Base-by-base conservation (phyloP, 1,140 invertebrate species). In the Apis mellifera region DNA sequence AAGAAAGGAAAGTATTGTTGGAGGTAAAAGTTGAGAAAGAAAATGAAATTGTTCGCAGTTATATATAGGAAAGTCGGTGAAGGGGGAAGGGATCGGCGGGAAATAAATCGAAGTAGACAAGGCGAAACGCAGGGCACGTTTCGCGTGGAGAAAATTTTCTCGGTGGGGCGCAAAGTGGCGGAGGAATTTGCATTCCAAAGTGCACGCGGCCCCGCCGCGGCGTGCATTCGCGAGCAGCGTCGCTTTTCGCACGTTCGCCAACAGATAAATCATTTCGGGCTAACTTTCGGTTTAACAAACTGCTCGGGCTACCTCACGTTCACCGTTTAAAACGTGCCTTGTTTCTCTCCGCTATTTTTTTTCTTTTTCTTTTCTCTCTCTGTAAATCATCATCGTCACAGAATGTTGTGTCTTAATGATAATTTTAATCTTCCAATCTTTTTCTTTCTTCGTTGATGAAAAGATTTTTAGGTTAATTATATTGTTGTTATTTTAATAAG, bases 141-240 rank as follows among this genome's bases (percentile, higher is more conserved):
- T 19, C 1, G 54, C 60, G 17, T 52, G 59, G 13, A 55, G 78
- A 80, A 80, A 80, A 80, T 72, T 65, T 74, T 23, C 70, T 65
- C 78, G 70, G 21, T n/a, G 21, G 26, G 26, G 59, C 26, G 50
- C 69, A 26, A 74, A 65, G 70, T 73, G 70, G 21, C 32, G 17
- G 9, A 9, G n/a, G 54, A 73, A 80, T 80, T 80, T 80, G 78
- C 78, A 80, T 80, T 80, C 60, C 78, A 55, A 80, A 80, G 78
- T 73, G 60, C 73, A 23, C 26, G 9, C 32, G 19, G 32, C 9
- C 42, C n/a, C 5, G 32, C n/a, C 50, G 72, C 79, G 48, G 32
- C 71, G 79, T 66, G 79, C 60, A 75, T 74, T 50, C 54, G 73
- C 72, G 19, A 82, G 13, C 71, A 32, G 52, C 54, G 23, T 4